Evolutionary conservation across 2,113 vertebrate species (phyloP), one percentile per base, ranked within the genome.

Genomic region (Phainopepla nitens): DNA sequence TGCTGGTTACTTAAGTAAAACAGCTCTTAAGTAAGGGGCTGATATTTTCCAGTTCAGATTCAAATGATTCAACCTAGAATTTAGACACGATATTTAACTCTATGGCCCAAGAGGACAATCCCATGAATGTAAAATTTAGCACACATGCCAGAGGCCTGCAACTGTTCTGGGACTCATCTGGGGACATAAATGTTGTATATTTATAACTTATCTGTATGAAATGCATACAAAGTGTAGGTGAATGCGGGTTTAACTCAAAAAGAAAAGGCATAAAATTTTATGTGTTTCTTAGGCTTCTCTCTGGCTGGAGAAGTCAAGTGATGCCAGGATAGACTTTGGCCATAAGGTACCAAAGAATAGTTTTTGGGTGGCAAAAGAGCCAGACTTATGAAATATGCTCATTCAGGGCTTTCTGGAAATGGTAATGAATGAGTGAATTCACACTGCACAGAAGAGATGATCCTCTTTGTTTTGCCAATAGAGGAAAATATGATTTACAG

Each of bases 91-190:
- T 27, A 39, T 72, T 73, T 31, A 68, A 56, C 22, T 68, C 31
- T 28, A 13, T 3, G 17, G 31, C 33, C 27, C 23, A 42, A 24
- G 8, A 41, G 33, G 41, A 86, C 31, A 87, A 35, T 11, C 16
- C 33, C 25, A 19, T 57, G 23, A 71, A 60, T 20, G 20, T 10
- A 68, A 78, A 82, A 60, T 1, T 33, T 28, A 71, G 18, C 29
- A 50, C 14, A 31, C 0, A 0, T 4, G 3, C 35, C 57, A 78
- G 66, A 87, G 73, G 12, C 9, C 36, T 57, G 11, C 49, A 53
- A 15, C 9, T 39, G 5, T 24, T 69, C n/a, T 21, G 33, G 27
- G 33, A 50, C 12, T 58, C 39, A 33, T 70, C 47, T 54, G 41
- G 31, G 13, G 42, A n/a, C 28, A 61, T 42, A 80, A 89, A 58